Conservation (phyloP, 2,797 vertebrate species). For the Enteromius argenteus region DNA sequence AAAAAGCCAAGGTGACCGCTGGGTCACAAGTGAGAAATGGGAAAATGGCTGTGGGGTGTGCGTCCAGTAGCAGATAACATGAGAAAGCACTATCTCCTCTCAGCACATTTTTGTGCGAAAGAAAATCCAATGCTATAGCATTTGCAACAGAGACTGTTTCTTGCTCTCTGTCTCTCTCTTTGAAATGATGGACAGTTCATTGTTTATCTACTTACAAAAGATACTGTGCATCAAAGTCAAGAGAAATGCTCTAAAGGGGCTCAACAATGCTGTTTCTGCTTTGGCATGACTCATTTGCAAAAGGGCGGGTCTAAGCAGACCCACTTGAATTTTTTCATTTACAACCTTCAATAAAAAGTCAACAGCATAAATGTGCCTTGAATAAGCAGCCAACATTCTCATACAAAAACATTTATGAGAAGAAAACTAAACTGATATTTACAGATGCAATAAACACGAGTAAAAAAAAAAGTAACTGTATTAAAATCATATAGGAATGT, state of each 20-base stretch:
- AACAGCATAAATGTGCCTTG: neutral
- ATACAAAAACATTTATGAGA: constrained; percentile 20
- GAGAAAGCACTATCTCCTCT: constrained; percentile 79
- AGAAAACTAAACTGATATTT: constrained; percentile 2
- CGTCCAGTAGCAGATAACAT: constrained; percentile 78
- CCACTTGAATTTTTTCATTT: neutral
- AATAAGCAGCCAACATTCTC: neutral
- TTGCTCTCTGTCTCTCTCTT: constrained; percentile 34
- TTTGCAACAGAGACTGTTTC: constrained; percentile 66
- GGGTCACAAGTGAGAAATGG: constrained; percentile 81
- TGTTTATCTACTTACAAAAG: constrained; percentile 41
- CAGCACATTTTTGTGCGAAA: constrained; percentile 70
- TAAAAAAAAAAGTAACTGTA: neutral
- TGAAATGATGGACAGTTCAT: constrained; percentile 52
- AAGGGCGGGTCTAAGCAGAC: constrained; percentile 53
- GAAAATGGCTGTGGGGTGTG: constrained; percentile 77
- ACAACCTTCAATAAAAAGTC: constrained; percentile 3
- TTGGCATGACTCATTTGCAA: constrained; percentile 15
- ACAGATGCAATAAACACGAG: constrained; percentile 9
- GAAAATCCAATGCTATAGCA: constrained; percentile 63
- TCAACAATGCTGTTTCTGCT: neutral
- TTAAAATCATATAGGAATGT: neutral
- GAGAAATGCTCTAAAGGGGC: constrained; percentile 23
- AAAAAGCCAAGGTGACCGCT: constrained; percentile 78
- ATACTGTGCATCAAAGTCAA: constrained; percentile 29